Percentiles rank a stretch among this genome's conserved stretches.
Evolutionary conservation across 2,797 vertebrate species (phyloP).

Genomic region (Takifugu rubripes): DNA sequence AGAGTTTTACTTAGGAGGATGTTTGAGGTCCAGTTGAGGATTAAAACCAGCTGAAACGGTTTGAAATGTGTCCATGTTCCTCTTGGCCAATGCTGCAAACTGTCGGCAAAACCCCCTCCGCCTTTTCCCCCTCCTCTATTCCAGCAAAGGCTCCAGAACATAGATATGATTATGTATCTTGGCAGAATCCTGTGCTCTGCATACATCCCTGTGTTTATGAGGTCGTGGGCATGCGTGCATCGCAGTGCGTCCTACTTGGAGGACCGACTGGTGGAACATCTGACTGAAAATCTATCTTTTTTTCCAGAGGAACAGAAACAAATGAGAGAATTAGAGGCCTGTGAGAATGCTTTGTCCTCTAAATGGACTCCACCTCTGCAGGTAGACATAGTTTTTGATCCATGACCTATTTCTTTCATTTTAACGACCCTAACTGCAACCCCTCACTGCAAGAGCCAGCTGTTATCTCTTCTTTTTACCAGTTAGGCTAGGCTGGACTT

Average conservation of each 20-base stretch:
- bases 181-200: slow-evolving; percentile 28
- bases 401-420: slow-evolving; percentile 36
- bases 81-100: too few species aligned
- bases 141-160: slow-evolving; percentile 16
- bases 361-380: slow-evolving; percentile 20
- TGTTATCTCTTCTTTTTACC: too few species aligned
- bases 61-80: too few species aligned
- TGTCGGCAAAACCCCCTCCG: background rate
- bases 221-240: slow-evolving; percentile 40
- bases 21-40: too few species aligned
- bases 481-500: too few species aligned
- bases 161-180: slow-evolving; percentile 61
- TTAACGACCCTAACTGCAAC: slow-evolving; percentile 45
- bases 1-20: too few species aligned
- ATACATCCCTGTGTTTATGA: slow-evolving; percentile 55
- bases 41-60: too few species aligned
- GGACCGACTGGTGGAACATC: slow-evolving; percentile 49
- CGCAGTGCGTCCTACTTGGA: slow-evolving; percentile 38
- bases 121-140: background rate
- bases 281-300: slow-evolving; percentile 50
- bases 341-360: slow-evolving; percentile 6
- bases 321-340: slow-evolving; percentile 24
- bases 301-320: slow-evolving; percentile 57
- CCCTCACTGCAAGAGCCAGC: too few species aligned
- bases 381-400: slow-evolving; percentile 43